phyloP scores from a whole-genome alignment of 1,140 invertebrate genomes.

The Hylyphantes graminicola region DNA sequence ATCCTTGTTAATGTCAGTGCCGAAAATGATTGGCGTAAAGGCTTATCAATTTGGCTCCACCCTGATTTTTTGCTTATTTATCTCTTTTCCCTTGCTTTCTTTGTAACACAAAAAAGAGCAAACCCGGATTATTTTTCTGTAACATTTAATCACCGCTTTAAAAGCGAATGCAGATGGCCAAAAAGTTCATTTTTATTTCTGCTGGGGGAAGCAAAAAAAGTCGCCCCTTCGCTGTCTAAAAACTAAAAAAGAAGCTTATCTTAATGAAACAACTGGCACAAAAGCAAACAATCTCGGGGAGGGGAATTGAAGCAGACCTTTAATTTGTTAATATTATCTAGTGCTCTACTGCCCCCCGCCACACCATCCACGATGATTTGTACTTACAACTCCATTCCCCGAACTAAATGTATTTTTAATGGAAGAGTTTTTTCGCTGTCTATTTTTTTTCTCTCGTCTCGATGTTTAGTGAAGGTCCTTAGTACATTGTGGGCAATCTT shows the following conservation, averaged over 20 bases:
- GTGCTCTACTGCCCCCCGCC: conserved; percentile 41
- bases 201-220: not conserved
- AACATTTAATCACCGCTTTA: conserved; percentile 60
- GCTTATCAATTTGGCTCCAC: conserved; percentile 60
- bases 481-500: conserved; percentile 39
- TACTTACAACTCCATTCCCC: conserved; percentile 56
- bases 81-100: conserved; percentile 30
- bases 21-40: conserved; percentile 60
- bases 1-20: conserved; percentile 51
- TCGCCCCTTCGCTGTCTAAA: conserved; percentile 2
- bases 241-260: conserved; percentile 54
- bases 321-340: conserved; percentile 59
- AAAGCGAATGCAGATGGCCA: conserved; percentile 56
- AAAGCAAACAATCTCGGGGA: conserved; percentile 43
- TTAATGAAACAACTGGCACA: conserved; percentile 59
- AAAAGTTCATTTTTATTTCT: conserved; percentile 55
- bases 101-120: conserved; percentile 24
- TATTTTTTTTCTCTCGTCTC: conserved; percentile 7
- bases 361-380: conserved; percentile 40
- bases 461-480: conserved; percentile 47
- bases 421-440: conserved; percentile 35
- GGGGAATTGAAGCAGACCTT: conserved; percentile 32
- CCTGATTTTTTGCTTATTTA: conserved; percentile 12
- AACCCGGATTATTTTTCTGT: conserved; percentile 59
- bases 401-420: conserved; percentile 59